A percentile compares a stretch with the other conserved stretches of the same genome.
Conservation (phyloP, 2,888 invertebrate genomes). For the Apamea anceps region DNA sequence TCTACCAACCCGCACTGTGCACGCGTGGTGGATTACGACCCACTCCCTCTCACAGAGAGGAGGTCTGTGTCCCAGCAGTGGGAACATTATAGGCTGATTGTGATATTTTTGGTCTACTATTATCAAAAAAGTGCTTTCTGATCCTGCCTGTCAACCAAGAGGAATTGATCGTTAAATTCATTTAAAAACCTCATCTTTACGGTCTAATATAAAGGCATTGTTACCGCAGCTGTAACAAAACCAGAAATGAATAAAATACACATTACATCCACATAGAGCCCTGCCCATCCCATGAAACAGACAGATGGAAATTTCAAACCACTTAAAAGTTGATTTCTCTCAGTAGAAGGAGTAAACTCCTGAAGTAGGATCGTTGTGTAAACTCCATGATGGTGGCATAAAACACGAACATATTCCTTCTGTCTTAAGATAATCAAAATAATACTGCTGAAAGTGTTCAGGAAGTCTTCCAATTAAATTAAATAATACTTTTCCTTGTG, state of each 20-base stretch:
- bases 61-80: no score
- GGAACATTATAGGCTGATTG: no score
- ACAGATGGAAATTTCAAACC: conserved; percentile 11
- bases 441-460: conserved; percentile 13
- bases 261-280: neutral
- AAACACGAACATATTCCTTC: conserved; percentile 21
- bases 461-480: conserved; percentile 34
- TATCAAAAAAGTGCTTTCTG: neutral
- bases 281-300: neutral
- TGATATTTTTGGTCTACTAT: neutral
- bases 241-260: neutral
- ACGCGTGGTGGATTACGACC: no score
- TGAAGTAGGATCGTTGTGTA: conserved; percentile 2
- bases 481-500: conserved; percentile 13
- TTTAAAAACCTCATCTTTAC: neutral
- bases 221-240: neutral
- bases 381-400: conserved; percentile 7
- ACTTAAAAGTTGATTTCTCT: conserved; percentile 36
- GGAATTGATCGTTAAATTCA: neutral
- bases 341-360: conserved; percentile 9
- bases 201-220: neutral
- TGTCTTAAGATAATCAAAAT: conserved; percentile 35
- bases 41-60: no score
- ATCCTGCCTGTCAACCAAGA: neutral
- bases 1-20: no score